These are phyloP conservation scores for Mormyrus iriodes DNA, from an alignment of 2,113 vertebrate genomes.

Conservation along the genomic window DNA sequence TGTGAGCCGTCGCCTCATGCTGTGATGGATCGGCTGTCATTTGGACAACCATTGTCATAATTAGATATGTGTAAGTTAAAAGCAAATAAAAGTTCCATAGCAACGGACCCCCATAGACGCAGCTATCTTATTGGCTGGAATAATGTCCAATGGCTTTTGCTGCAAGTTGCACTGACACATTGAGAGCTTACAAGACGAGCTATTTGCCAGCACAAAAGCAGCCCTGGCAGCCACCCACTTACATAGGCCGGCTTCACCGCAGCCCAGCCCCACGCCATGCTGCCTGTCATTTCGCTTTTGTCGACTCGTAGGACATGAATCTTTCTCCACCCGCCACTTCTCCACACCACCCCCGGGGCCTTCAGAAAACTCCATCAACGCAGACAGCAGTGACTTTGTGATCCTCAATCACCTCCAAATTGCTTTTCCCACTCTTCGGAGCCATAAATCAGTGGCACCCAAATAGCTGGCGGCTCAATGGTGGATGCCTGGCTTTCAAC, in stretches of 20 bases:
- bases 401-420: slow-evolving; percentile 31
- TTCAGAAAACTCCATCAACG: slow-evolving; percentile 19
- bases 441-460: not conserved
- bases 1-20: not conserved
- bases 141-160: not conserved
- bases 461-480: not conserved
- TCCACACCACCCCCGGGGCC: not conserved
- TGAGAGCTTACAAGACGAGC: not conserved
- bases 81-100: not conserved
- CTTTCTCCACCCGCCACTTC: slow-evolving; percentile 24
- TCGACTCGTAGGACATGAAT: slow-evolving; percentile 34
- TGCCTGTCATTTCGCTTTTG: slow-evolving; percentile 48
- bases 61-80: not conserved
- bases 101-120: not conserved
- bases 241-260: slow-evolving; percentile 42
- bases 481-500: not conserved
- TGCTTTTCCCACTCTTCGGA: slow-evolving; percentile 19
- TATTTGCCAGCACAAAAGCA: slow-evolving; percentile 35
- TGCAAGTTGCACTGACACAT: not conserved
- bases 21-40: not conserved
- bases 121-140: not conserved
- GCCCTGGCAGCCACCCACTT: slow-evolving; percentile 46
- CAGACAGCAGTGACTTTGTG: slow-evolving; percentile 3
- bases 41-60: not conserved
- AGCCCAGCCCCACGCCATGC: slow-evolving; percentile 36